Evolutionary conservation across 23 tunicate species (phyloP), one percentile per base, ranked within the genome.

Genomic region (Botrylloides violaceus): DNA sequence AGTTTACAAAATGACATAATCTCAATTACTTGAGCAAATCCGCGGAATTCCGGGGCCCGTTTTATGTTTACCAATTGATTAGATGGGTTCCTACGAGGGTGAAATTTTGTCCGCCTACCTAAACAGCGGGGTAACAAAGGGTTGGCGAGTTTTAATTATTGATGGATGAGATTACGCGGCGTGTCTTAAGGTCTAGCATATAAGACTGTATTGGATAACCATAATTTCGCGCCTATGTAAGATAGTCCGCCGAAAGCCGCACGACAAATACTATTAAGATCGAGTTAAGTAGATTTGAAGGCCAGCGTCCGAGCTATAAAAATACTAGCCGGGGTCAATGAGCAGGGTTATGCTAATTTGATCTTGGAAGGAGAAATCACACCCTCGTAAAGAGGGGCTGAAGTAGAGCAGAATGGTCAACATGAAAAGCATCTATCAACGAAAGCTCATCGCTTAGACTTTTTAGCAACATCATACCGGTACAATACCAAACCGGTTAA

Each of bases 31-130:
- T 43, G 53, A 9, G 53, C 53, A 43, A 43, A 43, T 43, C 53
- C 53, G 53, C 53, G 53, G 53, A 43, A 43, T 43, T 43, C 53
- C 53, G 53, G 53, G 12, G 15, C 53, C 53, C 53, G 53, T 43
- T 43, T 43, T 15, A 15, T 43, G 53, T 43, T 43, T 43, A 15
- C 53, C 53, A 15, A 43, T 43, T 43, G 53, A 43, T 43, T 43
- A 43, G 53, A 15, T 15, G 53, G 53, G 53, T 43, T 43, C 53
- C 53, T 43, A 15, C 53, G 53, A 15, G 53, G 53, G 53, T 43
- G 53, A 43, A 43, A 7, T 43, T 43, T 43, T 15, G 53, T 43
- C 53, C 12, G 53, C 12, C 53, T 15, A 15, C 53, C 12, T 15
- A 15, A 9, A 15, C 53, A 9, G 53, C 53, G 15, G 12, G 53